Conservation (phyloP, 2,888 invertebrate species). For the Patella ulyssiponensis region DNA sequence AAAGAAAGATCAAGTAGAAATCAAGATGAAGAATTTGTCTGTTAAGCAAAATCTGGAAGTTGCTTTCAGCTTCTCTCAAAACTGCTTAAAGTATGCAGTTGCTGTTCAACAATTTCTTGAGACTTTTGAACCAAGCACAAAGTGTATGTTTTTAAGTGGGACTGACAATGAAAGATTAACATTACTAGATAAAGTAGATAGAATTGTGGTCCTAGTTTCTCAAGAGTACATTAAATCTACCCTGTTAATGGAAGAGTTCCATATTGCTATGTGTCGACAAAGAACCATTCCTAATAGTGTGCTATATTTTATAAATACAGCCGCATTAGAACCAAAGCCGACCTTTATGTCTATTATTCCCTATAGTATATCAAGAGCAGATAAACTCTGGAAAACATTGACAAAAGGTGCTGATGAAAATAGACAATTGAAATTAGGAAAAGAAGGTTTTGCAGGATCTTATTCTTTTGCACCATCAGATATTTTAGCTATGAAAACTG, state of each 20-base stretch:
- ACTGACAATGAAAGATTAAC: slow-evolving; percentile 37
- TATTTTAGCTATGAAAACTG: slow-evolving; percentile 18
- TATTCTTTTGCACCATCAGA: slow-evolving; percentile 14
- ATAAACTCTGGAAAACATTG: slow-evolving; percentile 34
- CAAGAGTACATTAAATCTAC: slow-evolving; percentile 50
- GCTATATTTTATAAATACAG: slow-evolving; percentile 49
- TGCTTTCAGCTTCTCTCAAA: slow-evolving; percentile 35
- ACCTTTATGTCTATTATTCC: slow-evolving; percentile 47
- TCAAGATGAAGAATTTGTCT: neutral
- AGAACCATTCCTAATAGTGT: slow-evolving; percentile 38
- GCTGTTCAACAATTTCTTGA: slow-evolving; percentile 29
- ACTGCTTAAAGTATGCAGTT: slow-evolving; percentile 33
- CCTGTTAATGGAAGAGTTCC: slow-evolving; percentile 59
- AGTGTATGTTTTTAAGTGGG: slow-evolving; percentile 39
- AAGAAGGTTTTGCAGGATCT: slow-evolving; percentile 6
- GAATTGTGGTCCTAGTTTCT: slow-evolving; percentile 60
- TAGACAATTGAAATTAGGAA: neutral
- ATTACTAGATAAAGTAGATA: slow-evolving; percentile 51
- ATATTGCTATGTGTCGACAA: slow-evolving; percentile 57
- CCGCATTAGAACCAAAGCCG: slow-evolving; percentile 30
- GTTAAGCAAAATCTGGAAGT: slow-evolving; percentile 11
- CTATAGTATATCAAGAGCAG: slow-evolving; percentile 43
- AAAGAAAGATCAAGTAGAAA: neutral
- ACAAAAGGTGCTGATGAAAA: neutral
- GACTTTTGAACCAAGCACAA: slow-evolving; percentile 29